Conservation (phyloP, 2,888 invertebrate genomes). For the Drosophila testacea region DNA sequence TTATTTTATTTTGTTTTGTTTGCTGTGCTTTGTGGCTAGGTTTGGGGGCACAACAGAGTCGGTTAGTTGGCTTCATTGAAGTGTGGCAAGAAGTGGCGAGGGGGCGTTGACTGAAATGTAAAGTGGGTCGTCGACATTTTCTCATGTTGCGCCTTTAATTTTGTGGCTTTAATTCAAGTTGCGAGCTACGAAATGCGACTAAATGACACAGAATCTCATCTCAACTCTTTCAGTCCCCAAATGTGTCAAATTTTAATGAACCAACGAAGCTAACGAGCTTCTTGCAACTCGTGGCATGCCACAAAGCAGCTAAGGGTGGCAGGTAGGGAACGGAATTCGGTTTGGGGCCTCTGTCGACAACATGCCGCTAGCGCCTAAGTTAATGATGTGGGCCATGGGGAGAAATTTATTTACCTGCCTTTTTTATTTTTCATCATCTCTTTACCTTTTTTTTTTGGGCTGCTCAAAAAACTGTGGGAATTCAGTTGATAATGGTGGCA, state of each 20-base stretch:
- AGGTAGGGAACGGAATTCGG: not conserved
- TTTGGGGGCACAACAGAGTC: conserved; percentile 35
- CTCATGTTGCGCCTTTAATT: conserved; percentile 41
- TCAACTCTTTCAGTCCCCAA: conserved; percentile 39
- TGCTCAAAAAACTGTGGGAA: not conserved
- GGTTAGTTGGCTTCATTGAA: conserved; percentile 64
- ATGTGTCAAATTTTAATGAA: conserved; percentile 78
- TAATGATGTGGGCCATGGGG: conserved; percentile 47
- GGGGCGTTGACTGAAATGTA: conserved; percentile 61
- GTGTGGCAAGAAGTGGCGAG: conserved; percentile 23
- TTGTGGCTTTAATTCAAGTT: conserved; percentile 48
- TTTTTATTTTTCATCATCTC: not conserved
- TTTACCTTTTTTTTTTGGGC: not conserved
- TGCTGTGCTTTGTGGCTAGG: conserved; percentile 27
- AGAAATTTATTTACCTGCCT: conserved; percentile 9
- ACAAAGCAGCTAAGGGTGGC: not conserved
- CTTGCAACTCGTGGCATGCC: conserved; percentile 17
- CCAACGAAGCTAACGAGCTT: conserved; percentile 70
- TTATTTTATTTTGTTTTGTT: conserved; percentile 25
- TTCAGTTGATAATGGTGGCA: not conserved
- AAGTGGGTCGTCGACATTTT: conserved; percentile 58
- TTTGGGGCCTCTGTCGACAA: conserved; percentile 8
- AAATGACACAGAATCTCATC: conserved; percentile 4
- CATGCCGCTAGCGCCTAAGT: conserved; percentile 32
- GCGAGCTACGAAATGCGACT: not conserved